phyloP scores from a whole-genome alignment of 1,140 invertebrate genomes.

The Drosophila prosaltans region DNA sequence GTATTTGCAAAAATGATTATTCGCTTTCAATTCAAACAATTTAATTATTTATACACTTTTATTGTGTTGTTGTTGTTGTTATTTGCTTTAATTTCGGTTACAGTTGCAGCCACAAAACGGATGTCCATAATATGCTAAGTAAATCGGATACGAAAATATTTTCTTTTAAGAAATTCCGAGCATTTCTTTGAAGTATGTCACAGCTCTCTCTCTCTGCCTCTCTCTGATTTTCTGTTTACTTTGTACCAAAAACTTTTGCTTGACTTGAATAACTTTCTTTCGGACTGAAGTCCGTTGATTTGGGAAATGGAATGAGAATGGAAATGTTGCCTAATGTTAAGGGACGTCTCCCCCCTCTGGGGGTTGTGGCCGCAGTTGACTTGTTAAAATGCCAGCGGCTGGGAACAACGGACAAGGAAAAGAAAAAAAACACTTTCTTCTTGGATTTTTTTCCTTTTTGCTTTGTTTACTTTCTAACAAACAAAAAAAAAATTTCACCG shows the following conservation, averaged over 20 bases:
- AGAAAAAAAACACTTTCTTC: neutral
- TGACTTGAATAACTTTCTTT: constrained; percentile 24
- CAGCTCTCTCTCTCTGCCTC: constrained; percentile 23
- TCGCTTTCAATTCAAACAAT: no score
- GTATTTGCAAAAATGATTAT: no score
- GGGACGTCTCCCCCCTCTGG: neutral
- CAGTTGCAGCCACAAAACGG: neutral
- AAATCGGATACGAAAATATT: constrained; percentile 38
- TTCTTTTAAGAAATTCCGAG: constrained; percentile 49
- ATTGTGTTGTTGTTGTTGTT: no score
- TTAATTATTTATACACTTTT: no score
- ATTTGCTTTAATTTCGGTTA: neutral
- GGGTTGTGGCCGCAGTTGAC: constrained; percentile 33
- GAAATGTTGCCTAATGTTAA: neutral
- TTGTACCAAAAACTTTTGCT: constrained; percentile 20
- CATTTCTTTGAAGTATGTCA: constrained; percentile 73
- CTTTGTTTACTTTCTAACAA: constrained; percentile 3
- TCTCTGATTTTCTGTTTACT: constrained; percentile 29
- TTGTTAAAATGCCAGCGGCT: constrained; percentile 54
- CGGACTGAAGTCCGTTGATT: neutral
- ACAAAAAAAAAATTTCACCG: constrained; percentile 46
- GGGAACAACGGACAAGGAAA: no score
- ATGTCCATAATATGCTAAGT: neutral
- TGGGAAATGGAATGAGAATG: neutral
- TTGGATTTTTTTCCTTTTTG: constrained; percentile 22